These are phyloP conservation scores for Ditula angustiorana DNA, from an alignment of 2,888 invertebrate genomes.

Conservation along the genomic window DNA sequence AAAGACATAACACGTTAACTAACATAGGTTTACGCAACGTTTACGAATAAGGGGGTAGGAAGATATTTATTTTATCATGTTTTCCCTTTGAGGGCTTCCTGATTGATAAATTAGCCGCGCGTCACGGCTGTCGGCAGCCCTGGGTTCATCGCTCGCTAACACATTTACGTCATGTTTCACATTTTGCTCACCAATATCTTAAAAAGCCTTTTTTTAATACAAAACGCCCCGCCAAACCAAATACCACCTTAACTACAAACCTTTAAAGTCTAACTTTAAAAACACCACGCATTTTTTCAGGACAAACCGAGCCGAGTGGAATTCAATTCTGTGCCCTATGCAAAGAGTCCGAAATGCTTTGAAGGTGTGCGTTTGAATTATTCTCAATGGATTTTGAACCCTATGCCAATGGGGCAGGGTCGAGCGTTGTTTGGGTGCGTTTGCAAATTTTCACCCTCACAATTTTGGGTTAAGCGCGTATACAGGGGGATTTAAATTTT, in stretches of 20 bases:
- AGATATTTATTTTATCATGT: no score
- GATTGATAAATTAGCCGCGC: no score
- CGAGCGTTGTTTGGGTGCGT: slow-evolving; percentile 28
- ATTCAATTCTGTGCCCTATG: slow-evolving; percentile 6
- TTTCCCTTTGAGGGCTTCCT: no score
- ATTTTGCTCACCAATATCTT: slow-evolving; percentile 38
- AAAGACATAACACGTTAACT: no score
- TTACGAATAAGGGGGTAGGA: no score
- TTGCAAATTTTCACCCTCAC: slow-evolving; percentile 24
- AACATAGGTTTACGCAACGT: no score
- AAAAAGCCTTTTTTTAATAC: slow-evolving; percentile 32
- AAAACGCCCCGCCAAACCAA: neutral
- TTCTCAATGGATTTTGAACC: slow-evolving; percentile 33
- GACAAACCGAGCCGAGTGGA: neutral
- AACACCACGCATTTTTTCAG: neutral
- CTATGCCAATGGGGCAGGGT: slow-evolving; percentile 30
- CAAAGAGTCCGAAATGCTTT: slow-evolving; percentile 26
- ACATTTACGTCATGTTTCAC: slow-evolving; percentile 32
- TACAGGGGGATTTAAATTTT: slow-evolving; percentile 48
- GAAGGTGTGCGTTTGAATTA: neutral
- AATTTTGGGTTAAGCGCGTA: slow-evolving; percentile 42
- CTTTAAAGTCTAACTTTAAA: neutral
- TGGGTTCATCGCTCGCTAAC: slow-evolving; percentile 34
- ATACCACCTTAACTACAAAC: neutral
- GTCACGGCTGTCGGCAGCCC: neutral